Percentiles rank a stretch among this genome's conserved stretches.
Conservation (phyloP, 2,113 vertebrate genomes). For the Gymnorhina tibicen region DNA sequence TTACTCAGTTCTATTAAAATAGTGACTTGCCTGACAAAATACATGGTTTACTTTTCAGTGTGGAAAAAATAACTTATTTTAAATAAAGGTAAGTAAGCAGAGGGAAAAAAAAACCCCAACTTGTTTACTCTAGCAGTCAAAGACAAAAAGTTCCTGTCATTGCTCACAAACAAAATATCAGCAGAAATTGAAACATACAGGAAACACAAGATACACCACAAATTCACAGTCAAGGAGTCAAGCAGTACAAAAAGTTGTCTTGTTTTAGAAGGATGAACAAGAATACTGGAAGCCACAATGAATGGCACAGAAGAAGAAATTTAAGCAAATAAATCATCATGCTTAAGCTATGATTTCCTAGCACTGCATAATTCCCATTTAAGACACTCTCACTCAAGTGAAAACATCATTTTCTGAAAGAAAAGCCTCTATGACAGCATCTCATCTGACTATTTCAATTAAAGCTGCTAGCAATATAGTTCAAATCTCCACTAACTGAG, state of each 20-base stretch:
- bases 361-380: background rate
- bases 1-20: background rate
- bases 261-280: background rate
- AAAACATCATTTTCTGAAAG: background rate
- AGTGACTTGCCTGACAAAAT: background rate
- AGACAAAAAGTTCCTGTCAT: background rate
- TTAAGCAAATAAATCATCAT: background rate
- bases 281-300: background rate
- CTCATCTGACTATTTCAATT: background rate
- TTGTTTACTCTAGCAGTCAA: background rate
- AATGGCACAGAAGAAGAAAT: background rate
- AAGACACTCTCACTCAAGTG: background rate
- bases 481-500: background rate
- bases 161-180: background rate
- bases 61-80: background rate
- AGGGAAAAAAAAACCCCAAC: accelerated
- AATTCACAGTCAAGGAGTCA: background rate
- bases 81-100: background rate
- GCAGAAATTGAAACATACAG: background rate
- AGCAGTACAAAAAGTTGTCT: background rate
- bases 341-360: background rate
- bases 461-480: background rate
- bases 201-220: background rate
- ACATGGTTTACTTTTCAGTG: background rate
- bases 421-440: background rate